Percentiles rank a stretch among this genome's conserved stretches.
phyloP scores from a whole-genome alignment of 2,113 vertebrate genomes.

The Hippocampus comes region DNA sequence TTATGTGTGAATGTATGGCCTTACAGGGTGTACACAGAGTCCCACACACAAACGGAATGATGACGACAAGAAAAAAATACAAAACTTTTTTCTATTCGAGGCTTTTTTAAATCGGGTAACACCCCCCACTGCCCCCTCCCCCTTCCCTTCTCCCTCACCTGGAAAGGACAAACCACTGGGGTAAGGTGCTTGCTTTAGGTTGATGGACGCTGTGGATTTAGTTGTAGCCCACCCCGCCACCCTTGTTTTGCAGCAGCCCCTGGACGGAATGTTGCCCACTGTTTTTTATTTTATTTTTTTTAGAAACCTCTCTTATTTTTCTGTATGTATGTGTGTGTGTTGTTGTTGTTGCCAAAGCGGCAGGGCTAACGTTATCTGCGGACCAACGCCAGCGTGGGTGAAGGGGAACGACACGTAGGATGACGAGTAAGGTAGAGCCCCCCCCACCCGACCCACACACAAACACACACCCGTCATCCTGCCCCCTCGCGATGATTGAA shows the following conservation, averaged over 20 bases:
- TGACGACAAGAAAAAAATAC: slow-evolving; percentile 8
- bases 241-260: slow-evolving; percentile 64
- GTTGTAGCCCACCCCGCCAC: slow-evolving; percentile 38
- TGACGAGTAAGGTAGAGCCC: slow-evolving; percentile 56
- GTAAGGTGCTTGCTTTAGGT: slow-evolving; percentile 2
- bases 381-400: slow-evolving; percentile 86
- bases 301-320: neutral
- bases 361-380: slow-evolving; percentile 74
- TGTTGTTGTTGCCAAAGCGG: neutral
- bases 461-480: too few relatives aligned
- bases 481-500: slow-evolving; percentile 67
- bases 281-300: neutral
- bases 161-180: slow-evolving; percentile 60
- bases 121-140: slow-evolving; percentile 23
- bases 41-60: slow-evolving; percentile 27
- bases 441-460: neutral
- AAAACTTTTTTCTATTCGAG: slow-evolving; percentile 4
- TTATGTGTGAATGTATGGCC: slow-evolving; percentile 80
- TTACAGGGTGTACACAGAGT: slow-evolving; percentile 75
- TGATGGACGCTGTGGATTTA: slow-evolving; percentile 33
- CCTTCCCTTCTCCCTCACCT: too few relatives aligned
- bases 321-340: neutral
- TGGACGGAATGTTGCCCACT: slow-evolving; percentile 61
- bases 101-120: slow-evolving; percentile 44
- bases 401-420: slow-evolving; percentile 57